These are phyloP conservation scores for Scrobipalpa atriplicella DNA, from an alignment of 2,888 invertebrate genomes.

Conservation along the genomic window DNA sequence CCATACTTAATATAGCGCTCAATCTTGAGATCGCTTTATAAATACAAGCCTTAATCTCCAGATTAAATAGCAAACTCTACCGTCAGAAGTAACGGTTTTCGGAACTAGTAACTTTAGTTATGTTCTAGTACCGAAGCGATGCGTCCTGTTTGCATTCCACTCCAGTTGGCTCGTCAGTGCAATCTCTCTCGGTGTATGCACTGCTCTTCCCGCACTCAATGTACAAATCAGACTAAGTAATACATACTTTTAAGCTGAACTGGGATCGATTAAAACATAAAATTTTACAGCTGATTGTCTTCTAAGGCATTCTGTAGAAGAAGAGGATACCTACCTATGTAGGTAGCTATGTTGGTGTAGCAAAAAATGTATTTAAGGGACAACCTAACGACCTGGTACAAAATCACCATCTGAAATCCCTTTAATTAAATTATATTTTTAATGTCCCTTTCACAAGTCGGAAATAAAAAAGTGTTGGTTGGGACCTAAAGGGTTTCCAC, in stretches of 20 bases:
- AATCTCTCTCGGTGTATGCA: neutral
- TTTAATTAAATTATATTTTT: no score
- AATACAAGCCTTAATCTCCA: no score
- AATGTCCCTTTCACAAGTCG: no score
- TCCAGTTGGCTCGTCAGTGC: neutral
- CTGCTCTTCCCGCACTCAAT: neutral
- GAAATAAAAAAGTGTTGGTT: no score
- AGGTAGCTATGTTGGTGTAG: no score
- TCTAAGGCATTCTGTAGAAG: neutral
- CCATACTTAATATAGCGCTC: no score
- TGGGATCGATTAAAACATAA: neutral
- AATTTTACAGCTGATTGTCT: neutral
- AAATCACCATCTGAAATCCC: no score
- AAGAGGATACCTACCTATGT: no score
- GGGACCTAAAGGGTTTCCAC: no score
- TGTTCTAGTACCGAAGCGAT: neutral
- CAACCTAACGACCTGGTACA: no score
- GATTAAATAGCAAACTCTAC: neutral
- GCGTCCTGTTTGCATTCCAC: slow-evolving; percentile 6
- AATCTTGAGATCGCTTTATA: no score
- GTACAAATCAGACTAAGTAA: neutral
- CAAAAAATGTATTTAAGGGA: no score
- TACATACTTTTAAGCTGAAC: neutral
- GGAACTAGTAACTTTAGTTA: slow-evolving; percentile 1
- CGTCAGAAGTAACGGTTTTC: neutral